Percentiles rank a stretch among this genome's conserved stretches.
phyloP scores from a whole-genome alignment of 1,140 invertebrate species.

The Drosophila rufa region DNA sequence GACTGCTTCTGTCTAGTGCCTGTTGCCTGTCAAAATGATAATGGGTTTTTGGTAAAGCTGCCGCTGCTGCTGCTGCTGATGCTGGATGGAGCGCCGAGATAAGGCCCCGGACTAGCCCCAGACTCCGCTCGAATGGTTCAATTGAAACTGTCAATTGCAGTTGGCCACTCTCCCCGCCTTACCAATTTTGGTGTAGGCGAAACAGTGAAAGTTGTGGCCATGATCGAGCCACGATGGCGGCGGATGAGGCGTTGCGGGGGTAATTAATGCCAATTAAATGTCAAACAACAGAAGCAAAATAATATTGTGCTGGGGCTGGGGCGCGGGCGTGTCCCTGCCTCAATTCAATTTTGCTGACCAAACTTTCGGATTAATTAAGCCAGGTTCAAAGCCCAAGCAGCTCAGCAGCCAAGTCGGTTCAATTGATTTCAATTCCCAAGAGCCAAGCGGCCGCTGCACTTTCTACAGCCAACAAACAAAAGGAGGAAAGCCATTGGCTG shows the following conservation, averaged over 20 bases:
- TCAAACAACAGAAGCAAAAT: conserved; percentile 60
- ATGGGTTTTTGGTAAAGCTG: conserved; percentile 41
- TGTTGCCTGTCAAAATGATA: conserved; percentile 59
- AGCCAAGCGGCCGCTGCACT: conserved; percentile 50
- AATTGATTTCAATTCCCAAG: conserved; percentile 80
- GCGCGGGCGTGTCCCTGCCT: conserved; percentile 39
- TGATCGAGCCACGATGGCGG: conserved; percentile 6
- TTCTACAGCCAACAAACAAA: conserved; percentile 68
- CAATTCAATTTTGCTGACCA: conserved; percentile 60
- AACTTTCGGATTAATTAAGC: conserved; percentile 80
- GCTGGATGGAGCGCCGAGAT: conserved; percentile 52
- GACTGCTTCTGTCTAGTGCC: conserved; percentile 59
- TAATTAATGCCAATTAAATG: conserved; percentile 83
- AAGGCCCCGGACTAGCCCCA: conserved; percentile 38
- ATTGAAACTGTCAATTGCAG: conserved; percentile 75
- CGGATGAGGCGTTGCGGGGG: conserved; percentile 27
- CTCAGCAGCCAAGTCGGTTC: conserved; percentile 41
- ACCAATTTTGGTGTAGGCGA: conserved; percentile 75
- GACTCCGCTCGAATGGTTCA: conserved; percentile 42
- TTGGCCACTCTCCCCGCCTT: conserved; percentile 13
- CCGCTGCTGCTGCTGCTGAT: conserved; percentile 10
- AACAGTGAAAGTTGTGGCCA: conserved; percentile 68
- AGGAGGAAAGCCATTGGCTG: conserved; percentile 54
- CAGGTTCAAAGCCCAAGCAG: conserved; percentile 44
- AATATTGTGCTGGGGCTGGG: conserved; percentile 55